These are phyloP conservation scores for Lutjanus erythropterus DNA, from an alignment of 2,113 vertebrate genomes.

Conservation along the genomic window DNA sequence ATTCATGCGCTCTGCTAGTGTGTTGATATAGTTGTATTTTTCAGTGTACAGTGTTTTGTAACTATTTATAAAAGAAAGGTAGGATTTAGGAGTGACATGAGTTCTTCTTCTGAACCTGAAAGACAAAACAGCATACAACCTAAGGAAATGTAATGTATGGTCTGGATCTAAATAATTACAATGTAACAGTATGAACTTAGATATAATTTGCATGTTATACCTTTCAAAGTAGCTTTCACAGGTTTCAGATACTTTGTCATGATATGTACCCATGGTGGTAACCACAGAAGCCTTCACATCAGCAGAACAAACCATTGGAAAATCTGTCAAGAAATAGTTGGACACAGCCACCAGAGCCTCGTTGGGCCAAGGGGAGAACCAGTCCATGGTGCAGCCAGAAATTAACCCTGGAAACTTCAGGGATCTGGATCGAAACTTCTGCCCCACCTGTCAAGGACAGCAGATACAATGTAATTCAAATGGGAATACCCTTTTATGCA, in stretches of 20 bases:
- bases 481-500: background rate
- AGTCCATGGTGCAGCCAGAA: constrained; percentile 90
- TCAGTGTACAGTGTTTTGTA: constrained; percentile 89
- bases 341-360: constrained; percentile 89
- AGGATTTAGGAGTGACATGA: constrained; percentile 90
- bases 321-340: constrained; percentile 84
- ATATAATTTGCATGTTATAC: constrained; percentile 1
- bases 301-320: constrained; percentile 84
- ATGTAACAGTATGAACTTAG: background rate
- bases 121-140: constrained; percentile 20
- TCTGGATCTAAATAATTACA: background rate
- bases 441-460: constrained; percentile 77
- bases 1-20: constrained; percentile 89
- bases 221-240: constrained; percentile 88
- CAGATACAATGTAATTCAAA: background rate
- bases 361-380: constrained; percentile 88
- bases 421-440: constrained; percentile 86
- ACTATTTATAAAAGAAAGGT: constrained; percentile 87
- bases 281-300: constrained; percentile 85
- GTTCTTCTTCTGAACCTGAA: constrained; percentile 83
- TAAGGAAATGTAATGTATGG: constrained; percentile 27
- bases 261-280: constrained; percentile 87
- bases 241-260: constrained; percentile 85
- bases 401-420: constrained; percentile 88
- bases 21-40: constrained; percentile 85